Conservation (phyloP, 2,797 vertebrate genomes). For the Halcyon smyrnensis region DNA sequence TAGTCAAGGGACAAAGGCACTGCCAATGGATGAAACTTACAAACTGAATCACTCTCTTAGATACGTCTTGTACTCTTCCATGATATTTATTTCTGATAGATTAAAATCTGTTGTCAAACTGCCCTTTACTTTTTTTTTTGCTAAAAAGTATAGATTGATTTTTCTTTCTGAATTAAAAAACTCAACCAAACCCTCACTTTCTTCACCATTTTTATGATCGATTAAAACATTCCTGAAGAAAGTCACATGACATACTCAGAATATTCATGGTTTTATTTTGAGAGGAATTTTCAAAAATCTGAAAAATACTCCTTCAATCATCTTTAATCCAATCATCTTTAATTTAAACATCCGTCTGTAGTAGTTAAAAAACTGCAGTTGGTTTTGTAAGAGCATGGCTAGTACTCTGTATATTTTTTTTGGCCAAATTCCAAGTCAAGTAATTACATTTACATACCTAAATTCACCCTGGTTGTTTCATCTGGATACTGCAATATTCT, state of each 20-base stretch:
- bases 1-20: background rate
- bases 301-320: background rate
- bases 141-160: background rate
- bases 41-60: background rate
- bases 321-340: background rate
- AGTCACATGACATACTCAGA: fast-evolving
- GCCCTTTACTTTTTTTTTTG: fast-evolving
- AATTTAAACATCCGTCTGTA: background rate
- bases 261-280: background rate
- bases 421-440: slow-evolving; percentile 50
- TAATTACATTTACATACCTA: slow-evolving; percentile 63
- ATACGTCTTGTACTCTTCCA: background rate
- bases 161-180: background rate
- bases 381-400: background rate
- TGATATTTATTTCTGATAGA: background rate
- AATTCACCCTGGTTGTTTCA: slow-evolving; percentile 51
- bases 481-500: slow-evolving; percentile 48
- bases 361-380: background rate
- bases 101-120: background rate
- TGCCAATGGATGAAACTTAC: background rate
- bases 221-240: background rate
- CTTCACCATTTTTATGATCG: background rate
- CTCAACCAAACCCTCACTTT: background rate
- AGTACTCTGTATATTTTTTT: background rate
- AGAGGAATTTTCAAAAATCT: background rate